Percentiles rank a stretch among this genome's conserved stretches.
Conservation (phyloP, 2,113 vertebrate genomes). For the Hystrix brachyura region DNA sequence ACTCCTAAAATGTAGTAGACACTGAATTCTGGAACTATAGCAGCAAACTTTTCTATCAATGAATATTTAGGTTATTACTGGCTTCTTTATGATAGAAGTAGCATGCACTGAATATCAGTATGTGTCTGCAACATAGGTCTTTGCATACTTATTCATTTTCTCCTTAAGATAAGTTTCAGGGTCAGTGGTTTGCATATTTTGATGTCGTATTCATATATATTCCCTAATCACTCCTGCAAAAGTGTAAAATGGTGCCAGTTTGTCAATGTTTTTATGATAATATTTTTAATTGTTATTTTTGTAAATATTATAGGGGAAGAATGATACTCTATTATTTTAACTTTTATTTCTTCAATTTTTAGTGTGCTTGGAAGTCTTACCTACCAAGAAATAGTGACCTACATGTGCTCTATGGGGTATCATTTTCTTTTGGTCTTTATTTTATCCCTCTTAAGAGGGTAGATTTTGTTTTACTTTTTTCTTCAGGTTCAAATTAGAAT, state of each 20-base stretch:
- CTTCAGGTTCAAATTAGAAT: slow-evolving; percentile 1
- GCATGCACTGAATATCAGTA: neutral
- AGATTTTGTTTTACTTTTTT: neutral
- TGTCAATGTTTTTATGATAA: neutral
- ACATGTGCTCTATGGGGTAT: neutral
- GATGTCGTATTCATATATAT: neutral
- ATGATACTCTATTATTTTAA: neutral
- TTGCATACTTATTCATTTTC: neutral
- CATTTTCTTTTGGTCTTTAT: slow-evolving; percentile 3
- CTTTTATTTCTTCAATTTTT: slow-evolving; percentile 26
- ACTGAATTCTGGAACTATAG: neutral
- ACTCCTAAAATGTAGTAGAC: neutral
- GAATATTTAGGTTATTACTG: neutral
- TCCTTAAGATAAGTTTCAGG: neutral
- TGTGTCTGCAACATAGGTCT: slow-evolving; percentile 23
- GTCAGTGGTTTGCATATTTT: neutral
- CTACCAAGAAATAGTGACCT: neutral
- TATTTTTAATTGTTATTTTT: slow-evolving; percentile 8
- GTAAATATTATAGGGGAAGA: neutral
- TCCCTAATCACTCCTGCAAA: neutral
- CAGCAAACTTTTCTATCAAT: neutral
- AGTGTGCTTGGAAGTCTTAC: slow-evolving; percentile 22
- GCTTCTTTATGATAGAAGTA: neutral
- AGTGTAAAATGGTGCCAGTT: neutral
- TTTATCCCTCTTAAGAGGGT: slow-evolving; percentile 29